A percentile compares a stretch with the other conserved stretches of the same genome.
Evolutionary conservation across 2,888 invertebrate genomes (phyloP).

Genomic region (Chrysolina oricalcia): DNA sequence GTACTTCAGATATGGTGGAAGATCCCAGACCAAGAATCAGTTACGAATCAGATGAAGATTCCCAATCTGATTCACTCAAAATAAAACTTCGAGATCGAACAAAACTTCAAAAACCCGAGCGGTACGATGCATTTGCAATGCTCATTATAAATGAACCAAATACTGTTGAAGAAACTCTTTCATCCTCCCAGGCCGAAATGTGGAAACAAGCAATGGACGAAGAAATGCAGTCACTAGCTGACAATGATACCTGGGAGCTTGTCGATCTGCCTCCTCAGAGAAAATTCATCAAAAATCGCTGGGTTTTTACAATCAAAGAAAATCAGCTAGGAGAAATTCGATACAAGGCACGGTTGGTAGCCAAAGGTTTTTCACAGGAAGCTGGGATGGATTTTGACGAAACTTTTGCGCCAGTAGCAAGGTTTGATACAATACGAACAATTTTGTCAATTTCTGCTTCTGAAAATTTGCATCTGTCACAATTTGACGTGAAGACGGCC

Average conservation of each 20-base stretch:
- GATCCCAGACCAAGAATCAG: too few relatives aligned
- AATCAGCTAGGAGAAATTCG: slow-evolving; percentile 35
- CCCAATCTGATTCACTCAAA: too few relatives aligned
- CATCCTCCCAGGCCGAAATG: neutral
- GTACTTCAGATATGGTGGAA: too few relatives aligned
- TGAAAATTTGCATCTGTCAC: slow-evolving; percentile 38
- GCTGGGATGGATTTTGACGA: slow-evolving; percentile 17
- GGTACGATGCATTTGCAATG: neutral
- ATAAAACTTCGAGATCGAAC: neutral
- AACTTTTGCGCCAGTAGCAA: slow-evolving; percentile 38
- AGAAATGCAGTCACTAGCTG: too few relatives aligned
- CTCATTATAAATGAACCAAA: neutral
- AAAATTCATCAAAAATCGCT: slow-evolving; percentile 43
- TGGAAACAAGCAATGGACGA: slow-evolving; percentile 44
- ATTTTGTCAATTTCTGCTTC: slow-evolving; percentile 35
- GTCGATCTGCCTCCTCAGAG: slow-evolving; percentile 36
- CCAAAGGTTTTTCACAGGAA: slow-evolving; percentile 46
- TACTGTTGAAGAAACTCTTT: neutral
- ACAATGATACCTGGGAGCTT: slow-evolving; percentile 44
- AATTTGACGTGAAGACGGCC: slow-evolving; percentile 43
- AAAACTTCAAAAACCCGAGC: neutral
- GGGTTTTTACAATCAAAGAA: slow-evolving; percentile 41
- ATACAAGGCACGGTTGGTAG: slow-evolving; percentile 47
- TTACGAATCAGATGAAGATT: too few relatives aligned
- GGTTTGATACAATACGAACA: slow-evolving; percentile 40